These are phyloP conservation scores for Macaca mulatta DNA, from an alignment of 2,113 vertebrate species.

Conservation along the genomic window DNA sequence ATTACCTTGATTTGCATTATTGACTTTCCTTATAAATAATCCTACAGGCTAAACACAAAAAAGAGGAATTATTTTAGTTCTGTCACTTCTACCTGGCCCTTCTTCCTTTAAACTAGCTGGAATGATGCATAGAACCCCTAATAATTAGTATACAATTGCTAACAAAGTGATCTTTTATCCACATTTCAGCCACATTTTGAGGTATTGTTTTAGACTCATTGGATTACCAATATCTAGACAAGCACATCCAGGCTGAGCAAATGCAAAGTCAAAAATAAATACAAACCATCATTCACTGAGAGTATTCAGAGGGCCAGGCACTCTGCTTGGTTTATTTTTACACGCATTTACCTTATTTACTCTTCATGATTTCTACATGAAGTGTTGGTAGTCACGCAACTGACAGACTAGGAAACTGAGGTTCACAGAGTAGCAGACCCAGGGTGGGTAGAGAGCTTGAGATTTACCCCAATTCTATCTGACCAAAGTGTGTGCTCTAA, in stretches of 20 bases:
- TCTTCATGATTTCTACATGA: neutral
- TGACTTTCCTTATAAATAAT: neutral
- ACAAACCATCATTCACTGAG: neutral
- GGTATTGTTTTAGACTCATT: neutral
- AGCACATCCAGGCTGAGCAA: neutral
- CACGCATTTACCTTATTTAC: neutral
- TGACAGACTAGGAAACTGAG: conserved; percentile 16
- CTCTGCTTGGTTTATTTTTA: neutral
- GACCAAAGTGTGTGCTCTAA: neutral
- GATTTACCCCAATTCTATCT: neutral
- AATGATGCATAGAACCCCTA: neutral
- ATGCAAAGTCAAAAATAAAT: neutral
- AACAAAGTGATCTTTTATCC: neutral
- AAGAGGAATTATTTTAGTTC: neutral
- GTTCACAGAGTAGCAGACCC: neutral
- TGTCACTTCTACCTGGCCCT: neutral
- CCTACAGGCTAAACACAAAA: neutral
- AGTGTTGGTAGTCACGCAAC: neutral
- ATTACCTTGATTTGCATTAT: neutral
- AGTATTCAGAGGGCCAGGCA: neutral
- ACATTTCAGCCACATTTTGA: neutral
- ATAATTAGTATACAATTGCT: neutral
- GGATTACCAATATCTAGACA: neutral
- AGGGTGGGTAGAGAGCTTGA: neutral
- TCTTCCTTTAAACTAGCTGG: neutral